phyloP scores from a whole-genome alignment of 2,888 invertebrate genomes.

The Camponotus fellah region DNA sequence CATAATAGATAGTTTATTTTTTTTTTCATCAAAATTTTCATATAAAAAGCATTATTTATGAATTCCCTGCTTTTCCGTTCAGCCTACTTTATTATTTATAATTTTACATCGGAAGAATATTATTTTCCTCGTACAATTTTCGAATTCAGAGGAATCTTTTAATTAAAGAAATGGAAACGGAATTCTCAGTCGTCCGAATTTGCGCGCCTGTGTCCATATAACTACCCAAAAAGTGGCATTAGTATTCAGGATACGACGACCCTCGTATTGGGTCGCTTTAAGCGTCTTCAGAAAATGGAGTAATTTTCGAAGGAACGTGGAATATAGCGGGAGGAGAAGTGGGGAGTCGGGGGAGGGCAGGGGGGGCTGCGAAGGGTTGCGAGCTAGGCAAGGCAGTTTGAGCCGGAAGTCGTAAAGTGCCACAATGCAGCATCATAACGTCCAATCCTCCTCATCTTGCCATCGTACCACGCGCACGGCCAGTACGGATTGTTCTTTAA shows the following conservation, averaged over 20 bases:
- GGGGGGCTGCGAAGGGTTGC: conserved; percentile 49
- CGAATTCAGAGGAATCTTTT: neutral
- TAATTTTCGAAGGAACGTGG: conserved; percentile 53
- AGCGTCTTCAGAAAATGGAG: conserved; percentile 60
- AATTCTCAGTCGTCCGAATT: conserved; percentile 7
- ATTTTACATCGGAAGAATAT: neutral
- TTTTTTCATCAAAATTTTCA: neutral
- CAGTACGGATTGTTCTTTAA: conserved; percentile 52
- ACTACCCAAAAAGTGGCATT: conserved; percentile 10
- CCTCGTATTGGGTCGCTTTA: conserved; percentile 41
- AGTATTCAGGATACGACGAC: conserved; percentile 20
- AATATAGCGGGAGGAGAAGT: conserved; percentile 19
- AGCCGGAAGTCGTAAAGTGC: conserved; percentile 74
- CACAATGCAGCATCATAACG: conserved; percentile 75
- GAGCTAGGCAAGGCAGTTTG: conserved; percentile 58
- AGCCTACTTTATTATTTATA: neutral
- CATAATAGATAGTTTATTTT: neutral
- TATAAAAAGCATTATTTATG: neutral
- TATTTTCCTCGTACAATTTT: neutral
- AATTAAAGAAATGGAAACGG: neutral
- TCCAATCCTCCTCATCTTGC: conserved; percentile 59
- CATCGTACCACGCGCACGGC: conserved; percentile 41
- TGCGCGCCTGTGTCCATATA: neutral
- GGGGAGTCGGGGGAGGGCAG: conserved; percentile 26
- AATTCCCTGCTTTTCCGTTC: neutral